phyloP scores from a whole-genome alignment of 2,888 invertebrate species.

The Euzetes globulus region DNA sequence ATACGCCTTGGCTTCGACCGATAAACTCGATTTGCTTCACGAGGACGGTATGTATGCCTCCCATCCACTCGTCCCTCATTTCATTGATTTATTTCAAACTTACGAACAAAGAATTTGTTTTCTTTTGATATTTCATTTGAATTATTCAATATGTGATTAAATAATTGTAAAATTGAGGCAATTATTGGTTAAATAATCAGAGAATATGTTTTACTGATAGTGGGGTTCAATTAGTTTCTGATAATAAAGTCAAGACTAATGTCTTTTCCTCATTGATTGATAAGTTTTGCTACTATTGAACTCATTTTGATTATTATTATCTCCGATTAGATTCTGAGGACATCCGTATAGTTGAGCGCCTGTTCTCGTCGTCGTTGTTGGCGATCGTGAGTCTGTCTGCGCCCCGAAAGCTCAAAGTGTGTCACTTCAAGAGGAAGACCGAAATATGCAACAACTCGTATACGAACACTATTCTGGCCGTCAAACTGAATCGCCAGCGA shows the following conservation, averaged over 20 bases:
- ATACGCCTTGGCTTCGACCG: constrained; percentile 59
- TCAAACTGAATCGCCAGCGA: constrained; percentile 89
- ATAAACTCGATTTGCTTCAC: constrained; percentile 70
- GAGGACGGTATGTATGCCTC: constrained; percentile 59
- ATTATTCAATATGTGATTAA: constrained; percentile 6
- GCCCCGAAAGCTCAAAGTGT: constrained; percentile 84
- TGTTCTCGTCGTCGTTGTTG: constrained; percentile 93
- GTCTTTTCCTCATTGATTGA: neutral
- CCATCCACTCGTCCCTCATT: neutral
- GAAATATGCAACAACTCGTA: constrained; percentile 96
- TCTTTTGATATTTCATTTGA: neutral
- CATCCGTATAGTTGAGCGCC: constrained; percentile 80
- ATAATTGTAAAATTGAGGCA: no score
- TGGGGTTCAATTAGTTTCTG: neutral
- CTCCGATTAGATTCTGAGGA: constrained; percentile 46
- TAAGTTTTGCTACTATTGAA: neutral
- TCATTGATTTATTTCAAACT: constrained; percentile 6
- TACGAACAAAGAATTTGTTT: neutral
- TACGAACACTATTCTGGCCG: constrained; percentile 88
- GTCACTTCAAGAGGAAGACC: constrained; percentile 93
- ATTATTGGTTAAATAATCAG: no score
- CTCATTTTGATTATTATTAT: neutral
- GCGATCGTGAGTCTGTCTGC: constrained; percentile 86
- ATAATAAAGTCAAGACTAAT: neutral
- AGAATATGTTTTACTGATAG: neutral